Evolutionary conservation across 2,797 vertebrate species (phyloP), one percentile per base, ranked within the genome.

Genomic region (Artibeus lituratus): DNA sequence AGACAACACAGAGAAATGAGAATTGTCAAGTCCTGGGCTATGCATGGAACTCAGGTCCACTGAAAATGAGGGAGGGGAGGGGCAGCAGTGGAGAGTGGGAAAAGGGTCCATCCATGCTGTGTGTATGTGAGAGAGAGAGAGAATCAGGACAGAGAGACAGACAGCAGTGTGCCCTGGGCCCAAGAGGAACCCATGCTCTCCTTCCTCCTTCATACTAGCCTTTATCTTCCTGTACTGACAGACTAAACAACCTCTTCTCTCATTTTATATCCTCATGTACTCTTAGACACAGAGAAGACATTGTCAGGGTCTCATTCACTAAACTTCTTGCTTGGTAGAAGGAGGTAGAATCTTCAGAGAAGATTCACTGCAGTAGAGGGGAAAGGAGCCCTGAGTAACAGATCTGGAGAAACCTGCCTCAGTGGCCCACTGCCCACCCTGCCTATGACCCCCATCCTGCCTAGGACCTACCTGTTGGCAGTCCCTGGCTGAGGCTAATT

Each of bases 61-160:
- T 24, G 3, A n/a, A 83, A 77, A 47, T 14, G 42, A 19, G 22
- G n/a, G 32, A 9, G 3, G 11, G 39, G 29, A 37, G 51, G 29
- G 2, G 26, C 0, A 10, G 5, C 8, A 22, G 5, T 10, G 7
- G 32, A 62, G 51, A 3, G 12, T 8, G 12, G 12, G 57, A 12
- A 51, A 19, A 62, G 55, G 16, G 29, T 35, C 10, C 42, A n/a
- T 29, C 14, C 35, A 26, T 8, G 26, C n/a, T 49, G 26, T 57
- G 51, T n/a, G 19, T 44, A 12, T 42, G 15, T 26, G 78, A 57
- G 53, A 42, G 16, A 59, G 24, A 81, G 1, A 65, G 9, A 8
- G 44, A 55, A 59, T 76, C 21, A 72, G 3, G 76, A 73, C 26
- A 57, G 3, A 77, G 32, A 57, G 69, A 82, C 18, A 47, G 55